Conservation (phyloP, 1,140 invertebrate genomes). For the Phthorimaea operculella region DNA sequence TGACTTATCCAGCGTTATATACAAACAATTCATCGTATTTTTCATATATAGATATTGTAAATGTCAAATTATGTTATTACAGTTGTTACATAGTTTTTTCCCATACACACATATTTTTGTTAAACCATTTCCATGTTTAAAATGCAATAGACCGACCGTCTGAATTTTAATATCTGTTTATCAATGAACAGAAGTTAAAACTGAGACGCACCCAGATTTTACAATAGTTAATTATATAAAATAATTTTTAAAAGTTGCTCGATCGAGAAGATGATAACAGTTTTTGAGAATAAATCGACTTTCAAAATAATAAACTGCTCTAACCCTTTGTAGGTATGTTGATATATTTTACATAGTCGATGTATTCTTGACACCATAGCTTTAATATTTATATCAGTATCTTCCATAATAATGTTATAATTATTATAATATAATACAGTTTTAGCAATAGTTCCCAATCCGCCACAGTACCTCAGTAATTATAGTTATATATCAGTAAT, state of each 20-base stretch:
- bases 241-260: conserved; percentile 50
- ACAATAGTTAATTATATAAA: conserved; percentile 61
- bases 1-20: conserved; percentile 7
- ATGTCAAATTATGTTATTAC: conserved; percentile 54
- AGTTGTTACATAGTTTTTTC: conserved; percentile 61
- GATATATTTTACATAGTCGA: conserved; percentile 26
- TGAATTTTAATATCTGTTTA: conserved; percentile 25
- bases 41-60: conserved; percentile 57
- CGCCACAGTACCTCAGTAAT: conserved; percentile 62
- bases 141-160: conserved; percentile 58
- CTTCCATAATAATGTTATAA: conserved; percentile 56
- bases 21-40: conserved; percentile 34
- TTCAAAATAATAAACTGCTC: conserved; percentile 5
- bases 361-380: conserved; percentile 60
- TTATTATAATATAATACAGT: conserved; percentile 45
- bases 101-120: conserved; percentile 63
- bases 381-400: conserved; percentile 64
- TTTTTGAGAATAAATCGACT: conserved; percentile 57
- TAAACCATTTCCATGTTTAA: conserved; percentile 59
- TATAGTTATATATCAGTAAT: conserved; percentile 23
- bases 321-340: neutral
- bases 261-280: conserved; percentile 35
- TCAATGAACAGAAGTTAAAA: conserved; percentile 16
- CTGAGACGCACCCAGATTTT: conserved; percentile 33
- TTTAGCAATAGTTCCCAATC: conserved; percentile 60